A percentile compares a stretch with the other conserved stretches of the same genome.
phyloP scores from a whole-genome alignment of 2,888 invertebrate genomes.

The Heliconius ethilla region DNA sequence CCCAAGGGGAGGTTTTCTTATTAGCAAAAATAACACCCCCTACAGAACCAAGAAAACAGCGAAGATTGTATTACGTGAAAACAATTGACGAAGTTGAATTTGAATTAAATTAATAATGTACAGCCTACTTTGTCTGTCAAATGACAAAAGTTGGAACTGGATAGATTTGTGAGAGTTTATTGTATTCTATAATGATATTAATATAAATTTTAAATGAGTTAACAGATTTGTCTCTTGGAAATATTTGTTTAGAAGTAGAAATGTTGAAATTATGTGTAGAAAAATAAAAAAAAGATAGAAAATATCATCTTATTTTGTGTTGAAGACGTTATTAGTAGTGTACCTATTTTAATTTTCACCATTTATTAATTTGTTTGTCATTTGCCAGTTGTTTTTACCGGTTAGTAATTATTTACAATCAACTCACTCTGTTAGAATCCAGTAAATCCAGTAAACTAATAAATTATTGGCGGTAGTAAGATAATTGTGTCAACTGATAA shows the following conservation, averaged over 20 bases:
- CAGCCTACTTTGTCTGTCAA: slow-evolving; percentile 37
- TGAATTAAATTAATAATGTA: slow-evolving; percentile 44
- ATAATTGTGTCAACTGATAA: too few species aligned
- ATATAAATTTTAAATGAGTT: slow-evolving; percentile 24
- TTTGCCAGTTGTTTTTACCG: too few species aligned
- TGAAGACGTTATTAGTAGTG: too few species aligned
- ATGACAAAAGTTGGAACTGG: slow-evolving; percentile 35
- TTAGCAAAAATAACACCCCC: background rate
- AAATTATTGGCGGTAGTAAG: too few species aligned
- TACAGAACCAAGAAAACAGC: background rate
- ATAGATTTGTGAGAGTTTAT: slow-evolving; percentile 13
- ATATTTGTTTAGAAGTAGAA: background rate
- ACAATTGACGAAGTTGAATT: slow-evolving; percentile 40
- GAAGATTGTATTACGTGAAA: slow-evolving; percentile 37
- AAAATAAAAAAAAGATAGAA: background rate
- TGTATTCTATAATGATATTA: slow-evolving; percentile 19
- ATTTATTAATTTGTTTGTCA: too few species aligned
- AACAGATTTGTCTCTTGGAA: slow-evolving; percentile 2
- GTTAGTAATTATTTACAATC: too few species aligned
- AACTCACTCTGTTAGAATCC: too few species aligned
- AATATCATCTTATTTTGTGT: too few species aligned
- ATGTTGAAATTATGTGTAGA: background rate
- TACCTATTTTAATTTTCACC: too few species aligned
- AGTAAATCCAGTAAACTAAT: too few species aligned
- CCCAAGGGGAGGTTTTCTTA: background rate